Conservation (phyloP, 2,888 invertebrate genomes). For the Lissonota sp. region DNA sequence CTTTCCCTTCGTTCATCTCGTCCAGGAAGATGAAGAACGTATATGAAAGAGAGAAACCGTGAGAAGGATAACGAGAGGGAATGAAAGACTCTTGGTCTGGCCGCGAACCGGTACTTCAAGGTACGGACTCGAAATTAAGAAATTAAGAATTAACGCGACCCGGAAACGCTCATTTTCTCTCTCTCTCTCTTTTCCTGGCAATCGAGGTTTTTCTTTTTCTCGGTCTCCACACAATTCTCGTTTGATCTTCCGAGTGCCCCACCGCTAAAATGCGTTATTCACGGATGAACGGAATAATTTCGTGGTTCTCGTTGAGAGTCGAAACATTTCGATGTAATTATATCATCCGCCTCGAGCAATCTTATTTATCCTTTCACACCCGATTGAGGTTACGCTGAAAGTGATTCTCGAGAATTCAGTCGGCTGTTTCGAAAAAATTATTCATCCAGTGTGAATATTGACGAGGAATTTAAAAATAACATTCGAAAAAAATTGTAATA, state of each 20-base stretch:
- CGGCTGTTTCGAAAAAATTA: no score
- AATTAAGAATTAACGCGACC: conserved; percentile 80
- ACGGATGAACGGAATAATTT: not conserved
- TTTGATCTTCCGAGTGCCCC: conserved; percentile 59
- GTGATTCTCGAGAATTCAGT: no score
- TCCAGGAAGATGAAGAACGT: conserved; percentile 54
- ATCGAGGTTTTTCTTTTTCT: conserved; percentile 12
- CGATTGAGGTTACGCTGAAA: no score
- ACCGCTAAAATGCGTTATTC: no score
- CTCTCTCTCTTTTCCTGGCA: not conserved
- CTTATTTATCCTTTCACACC: no score
- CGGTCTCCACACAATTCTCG: conserved; percentile 48
- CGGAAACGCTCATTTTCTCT: conserved; percentile 66
- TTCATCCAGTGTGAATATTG: no score
- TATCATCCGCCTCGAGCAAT: no score
- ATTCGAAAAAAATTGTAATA: no score
- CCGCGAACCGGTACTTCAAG: conserved; percentile 72
- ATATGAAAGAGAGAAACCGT: conserved; percentile 7
- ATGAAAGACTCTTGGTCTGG: conserved; percentile 59
- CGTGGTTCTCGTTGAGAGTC: not conserved
- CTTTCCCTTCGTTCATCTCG: conserved; percentile 65
- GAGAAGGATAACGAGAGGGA: conserved; percentile 32
- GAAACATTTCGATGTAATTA: no score
- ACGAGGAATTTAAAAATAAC: no score
- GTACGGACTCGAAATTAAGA: conserved; percentile 77